These are phyloP conservation scores for Ancistrus triradiatus DNA, from an alignment of 2,113 vertebrate species.

Conservation along the genomic window DNA sequence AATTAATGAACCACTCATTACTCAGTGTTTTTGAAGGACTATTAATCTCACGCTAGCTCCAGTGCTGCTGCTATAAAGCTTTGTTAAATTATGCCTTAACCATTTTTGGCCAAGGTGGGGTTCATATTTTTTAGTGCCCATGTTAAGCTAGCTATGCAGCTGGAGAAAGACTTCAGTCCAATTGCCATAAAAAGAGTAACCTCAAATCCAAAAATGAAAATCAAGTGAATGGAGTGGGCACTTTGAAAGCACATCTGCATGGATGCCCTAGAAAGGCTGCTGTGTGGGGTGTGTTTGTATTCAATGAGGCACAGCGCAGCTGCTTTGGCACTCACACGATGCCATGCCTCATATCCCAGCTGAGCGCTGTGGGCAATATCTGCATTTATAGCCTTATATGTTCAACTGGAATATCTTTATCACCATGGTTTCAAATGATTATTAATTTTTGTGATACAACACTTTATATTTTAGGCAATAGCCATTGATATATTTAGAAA, in stretches of 20 bases:
- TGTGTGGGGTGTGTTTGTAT: slow-evolving; percentile 5
- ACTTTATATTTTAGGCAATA: too few species aligned
- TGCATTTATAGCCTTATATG: background rate
- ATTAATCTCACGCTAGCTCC: slow-evolving; percentile 18
- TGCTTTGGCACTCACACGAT: slow-evolving; percentile 36
- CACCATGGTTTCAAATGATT: too few species aligned
- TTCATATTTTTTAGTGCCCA: background rate
- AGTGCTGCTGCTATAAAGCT: slow-evolving; percentile 4
- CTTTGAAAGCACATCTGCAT: slow-evolving; percentile 25
- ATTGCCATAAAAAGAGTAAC: background rate
- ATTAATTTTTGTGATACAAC: too few species aligned
- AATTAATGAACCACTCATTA: slow-evolving; percentile 39
- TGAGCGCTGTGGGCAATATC: slow-evolving; percentile 8
- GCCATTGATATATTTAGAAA: too few species aligned
- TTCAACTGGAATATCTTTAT: background rate
- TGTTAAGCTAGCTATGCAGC: slow-evolving; percentile 24
- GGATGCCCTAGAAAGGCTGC: slow-evolving; percentile 26
- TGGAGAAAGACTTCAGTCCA: slow-evolving; percentile 9
- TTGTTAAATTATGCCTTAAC: slow-evolving; percentile 15
- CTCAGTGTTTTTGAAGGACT: slow-evolving; percentile 7
- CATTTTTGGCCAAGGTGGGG: slow-evolving; percentile 4
- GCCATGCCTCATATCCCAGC: slow-evolving; percentile 24
- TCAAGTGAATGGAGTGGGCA: slow-evolving; percentile 13
- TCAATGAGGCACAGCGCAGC: slow-evolving; percentile 20
- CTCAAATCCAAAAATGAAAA: background rate